Base-by-base conservation (phyloP, 2,888 invertebrate species). In the Geotrupes spiniger region DNA sequence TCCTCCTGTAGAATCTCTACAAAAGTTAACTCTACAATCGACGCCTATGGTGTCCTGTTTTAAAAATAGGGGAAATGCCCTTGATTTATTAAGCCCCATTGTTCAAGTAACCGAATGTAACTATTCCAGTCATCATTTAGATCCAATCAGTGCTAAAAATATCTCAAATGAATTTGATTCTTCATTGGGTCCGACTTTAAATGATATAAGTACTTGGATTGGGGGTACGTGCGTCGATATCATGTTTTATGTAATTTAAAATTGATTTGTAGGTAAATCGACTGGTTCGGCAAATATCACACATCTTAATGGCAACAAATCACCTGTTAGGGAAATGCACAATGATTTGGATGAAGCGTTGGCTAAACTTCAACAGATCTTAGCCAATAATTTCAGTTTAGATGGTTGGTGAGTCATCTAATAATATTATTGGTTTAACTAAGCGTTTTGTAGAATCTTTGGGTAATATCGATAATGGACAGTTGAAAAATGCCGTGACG, bases 341-440 rank as follows among this genome's bases (percentile, higher is more conserved):
- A 83, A 81, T 1, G 84, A 85, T 63, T 66, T 87, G 3, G 85
- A 86, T 63, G 81, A 83, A 2, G 86, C 85, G 12, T 65, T 87
- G 41, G 84, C 83, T 25, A 77, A 85, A 53, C 70, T 87, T 55
- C 85, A 86, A 67, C 83, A 85, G 69, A 84, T 86, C 71, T 70
- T 87, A 42, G 82, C 83, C 1, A 81, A 83, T 57, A 85, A 85
- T 64, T 83, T 83, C 60, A 76, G 80, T 51, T 73, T 83, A 53
- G 84, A 85, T 59, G 82, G 82, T 81, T 59, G 82, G 82, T 81
- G 62, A 70, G 61, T 59, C 48, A 10, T 16, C 36, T 21, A 25
- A 21, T 36, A 25, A 42, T 6, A 9, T 27, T 41, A 5, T 15
- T 2, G 11, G 2, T 10, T n/a, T 12, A 41, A 41, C 6, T 9